Evolutionary conservation across 2,797 vertebrate genomes (phyloP).

Genomic region (Kryptopterus vitreolus): DNA sequence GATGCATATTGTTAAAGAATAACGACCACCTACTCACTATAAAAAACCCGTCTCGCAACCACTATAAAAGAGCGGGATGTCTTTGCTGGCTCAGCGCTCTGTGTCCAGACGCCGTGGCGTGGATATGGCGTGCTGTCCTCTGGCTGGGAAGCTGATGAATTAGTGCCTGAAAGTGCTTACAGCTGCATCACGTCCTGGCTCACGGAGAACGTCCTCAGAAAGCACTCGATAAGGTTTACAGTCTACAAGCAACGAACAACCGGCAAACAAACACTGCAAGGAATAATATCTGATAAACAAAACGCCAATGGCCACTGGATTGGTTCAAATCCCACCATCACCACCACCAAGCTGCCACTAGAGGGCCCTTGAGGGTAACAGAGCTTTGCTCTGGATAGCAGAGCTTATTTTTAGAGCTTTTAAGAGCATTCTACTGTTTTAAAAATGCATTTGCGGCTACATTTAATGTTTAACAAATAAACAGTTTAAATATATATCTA

Average conservation of each 20-base stretch:
- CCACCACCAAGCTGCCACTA: no score
- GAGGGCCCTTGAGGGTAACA: no score
- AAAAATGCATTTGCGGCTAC: no score
- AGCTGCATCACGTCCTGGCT: background rate
- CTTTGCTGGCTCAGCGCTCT: constrained; percentile 5
- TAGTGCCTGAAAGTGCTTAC: constrained; percentile 12
- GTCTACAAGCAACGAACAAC: no score
- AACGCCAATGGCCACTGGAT: no score
- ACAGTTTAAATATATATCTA: no score
- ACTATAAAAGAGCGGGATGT: background rate
- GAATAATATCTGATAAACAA: no score
- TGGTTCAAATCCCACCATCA: no score
- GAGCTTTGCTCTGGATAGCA: no score
- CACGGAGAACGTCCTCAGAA: background rate
- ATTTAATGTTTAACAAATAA: background rate
- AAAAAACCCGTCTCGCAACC: background rate
- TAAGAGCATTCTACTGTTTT: no score
- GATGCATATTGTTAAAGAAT: background rate
- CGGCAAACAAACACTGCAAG: no score
- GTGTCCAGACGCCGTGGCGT: background rate
- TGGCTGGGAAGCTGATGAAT: constrained; percentile 18
- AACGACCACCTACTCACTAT: background rate
- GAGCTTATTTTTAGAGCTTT: no score
- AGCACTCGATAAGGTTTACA: background rate
- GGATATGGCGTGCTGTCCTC: constrained; percentile 7